Evolutionary conservation across 2,888 invertebrate species (phyloP).

Genomic region (Tribolium freemani): DNA sequence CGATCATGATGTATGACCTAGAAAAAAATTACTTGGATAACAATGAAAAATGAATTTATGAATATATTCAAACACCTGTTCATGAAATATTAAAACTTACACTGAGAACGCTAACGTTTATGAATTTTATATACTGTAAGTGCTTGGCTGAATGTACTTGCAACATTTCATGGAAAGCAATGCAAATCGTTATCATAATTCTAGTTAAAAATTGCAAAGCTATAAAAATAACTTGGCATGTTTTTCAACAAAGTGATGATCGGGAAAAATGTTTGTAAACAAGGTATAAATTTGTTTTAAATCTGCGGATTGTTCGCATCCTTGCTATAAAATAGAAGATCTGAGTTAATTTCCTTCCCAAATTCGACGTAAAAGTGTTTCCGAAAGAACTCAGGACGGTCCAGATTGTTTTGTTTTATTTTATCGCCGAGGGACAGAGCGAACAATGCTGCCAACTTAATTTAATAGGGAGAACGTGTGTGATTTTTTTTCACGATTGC

Average conservation of each 20-base stretch:
- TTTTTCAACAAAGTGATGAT: conserved; percentile 11
- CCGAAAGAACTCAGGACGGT: conserved; percentile 28
- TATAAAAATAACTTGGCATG: not conserved
- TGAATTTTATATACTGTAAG: not conserved
- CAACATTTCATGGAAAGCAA: too few relatives aligned
- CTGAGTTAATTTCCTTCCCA: conserved; percentile 24
- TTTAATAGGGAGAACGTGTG: conserved; percentile 50
- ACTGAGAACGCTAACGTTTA: not conserved
- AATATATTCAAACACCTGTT: conserved; percentile 15
- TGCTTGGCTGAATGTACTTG: not conserved
- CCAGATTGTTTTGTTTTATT: conserved; percentile 52
- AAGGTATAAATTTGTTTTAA: conserved; percentile 21
- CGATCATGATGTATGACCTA: conserved; percentile 2
- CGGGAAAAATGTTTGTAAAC: conserved; percentile 6
- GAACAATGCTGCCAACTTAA: conserved; percentile 48
- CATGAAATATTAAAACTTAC: conserved; percentile 25
- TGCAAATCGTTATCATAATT: not conserved
- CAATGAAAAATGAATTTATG: conserved; percentile 10
- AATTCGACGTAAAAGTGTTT: conserved; percentile 30
- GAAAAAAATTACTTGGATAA: not conserved
- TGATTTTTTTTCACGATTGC: conserved; percentile 46
- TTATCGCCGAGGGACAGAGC: conserved; percentile 48
- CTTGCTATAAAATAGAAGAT: not conserved
- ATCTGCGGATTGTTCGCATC: conserved; percentile 8
- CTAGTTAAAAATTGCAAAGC: not conserved